These are phyloP conservation scores for Misgurnus anguillicaudatus DNA, from an alignment of 2,113 vertebrate species.

Conservation along the genomic window DNA sequence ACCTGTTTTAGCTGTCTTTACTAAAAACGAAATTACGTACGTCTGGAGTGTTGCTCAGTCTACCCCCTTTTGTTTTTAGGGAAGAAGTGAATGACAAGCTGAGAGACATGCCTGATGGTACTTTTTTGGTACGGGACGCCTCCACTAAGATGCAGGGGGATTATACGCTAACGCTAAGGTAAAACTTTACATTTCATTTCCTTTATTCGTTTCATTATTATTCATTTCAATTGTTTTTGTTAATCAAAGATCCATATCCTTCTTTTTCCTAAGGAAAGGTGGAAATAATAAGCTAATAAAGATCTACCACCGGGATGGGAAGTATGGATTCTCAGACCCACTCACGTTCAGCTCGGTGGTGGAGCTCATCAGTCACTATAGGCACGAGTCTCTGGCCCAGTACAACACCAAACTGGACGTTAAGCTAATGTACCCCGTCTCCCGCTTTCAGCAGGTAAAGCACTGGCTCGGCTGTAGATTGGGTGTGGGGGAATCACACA, in stretches of 20 bases:
- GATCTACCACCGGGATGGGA: slow-evolving; percentile 93
- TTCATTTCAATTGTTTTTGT: too few species aligned
- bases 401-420: slow-evolving; percentile 98
- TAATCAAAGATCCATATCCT: background rate
- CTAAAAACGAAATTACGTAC: slow-evolving; percentile 10
- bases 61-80: slow-evolving; percentile 68
- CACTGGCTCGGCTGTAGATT: background rate
- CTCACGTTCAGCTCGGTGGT: slow-evolving; percentile 92
- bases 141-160: slow-evolving; percentile 97
- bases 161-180: slow-evolving; percentile 94
- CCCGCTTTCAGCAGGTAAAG: slow-evolving; percentile 91
- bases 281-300: slow-evolving; percentile 98
- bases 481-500: background rate
- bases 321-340: slow-evolving; percentile 95
- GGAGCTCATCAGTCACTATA: slow-evolving; percentile 95
- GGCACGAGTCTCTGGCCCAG: slow-evolving; percentile 92
- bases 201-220: too few species aligned
- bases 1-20: slow-evolving; percentile 28
- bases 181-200: slow-evolving; percentile 1
- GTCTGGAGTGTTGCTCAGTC: background rate
- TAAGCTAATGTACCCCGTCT: slow-evolving; percentile 91
- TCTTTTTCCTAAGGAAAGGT: slow-evolving; percentile 80
- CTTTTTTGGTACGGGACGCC: slow-evolving; percentile 93
- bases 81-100: slow-evolving; percentile 96
- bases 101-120: slow-evolving; percentile 95